Evolutionary conservation across 1,140 invertebrate genomes (phyloP).

Genomic region (Zaprionus ornatus): DNA sequence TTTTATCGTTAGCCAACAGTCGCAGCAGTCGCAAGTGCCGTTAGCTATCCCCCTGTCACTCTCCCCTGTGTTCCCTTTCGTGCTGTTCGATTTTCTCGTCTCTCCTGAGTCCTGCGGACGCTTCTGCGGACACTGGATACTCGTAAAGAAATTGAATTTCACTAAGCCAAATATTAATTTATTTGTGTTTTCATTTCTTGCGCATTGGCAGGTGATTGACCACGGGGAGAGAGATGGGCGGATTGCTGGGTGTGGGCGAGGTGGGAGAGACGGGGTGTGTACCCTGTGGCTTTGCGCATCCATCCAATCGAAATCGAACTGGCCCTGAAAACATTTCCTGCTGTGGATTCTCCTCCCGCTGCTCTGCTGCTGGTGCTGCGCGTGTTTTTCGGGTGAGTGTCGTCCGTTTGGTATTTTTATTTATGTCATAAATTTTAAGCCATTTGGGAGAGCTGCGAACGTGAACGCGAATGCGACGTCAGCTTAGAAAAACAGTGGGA

Average conservation of each 20-base stretch:
- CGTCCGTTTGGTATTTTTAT: slow-evolving; percentile 67
- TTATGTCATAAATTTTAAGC: slow-evolving; percentile 82
- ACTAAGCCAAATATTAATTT: slow-evolving; percentile 82
- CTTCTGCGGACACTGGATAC: slow-evolving; percentile 54
- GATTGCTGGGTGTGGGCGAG: not conserved
- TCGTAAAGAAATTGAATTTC: slow-evolving; percentile 78
- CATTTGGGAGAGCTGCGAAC: slow-evolving; percentile 77
- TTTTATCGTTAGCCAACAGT: slow-evolving; percentile 73
- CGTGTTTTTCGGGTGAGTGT: slow-evolving; percentile 38
- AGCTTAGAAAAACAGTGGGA: slow-evolving; percentile 35
- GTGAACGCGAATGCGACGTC: slow-evolving; percentile 58
- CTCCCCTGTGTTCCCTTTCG: not conserved
- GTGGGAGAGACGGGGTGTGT: not conserved
- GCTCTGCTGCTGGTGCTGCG: not conserved
- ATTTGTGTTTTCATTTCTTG: slow-evolving; percentile 80
- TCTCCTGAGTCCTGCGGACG: not conserved
- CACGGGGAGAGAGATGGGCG: slow-evolving; percentile 2
- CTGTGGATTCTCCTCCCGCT: slow-evolving; percentile 12
- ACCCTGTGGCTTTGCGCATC: slow-evolving; percentile 59
- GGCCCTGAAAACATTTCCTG: slow-evolving; percentile 58
- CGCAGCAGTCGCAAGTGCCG: slow-evolving; percentile 10
- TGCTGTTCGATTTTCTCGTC: not conserved
- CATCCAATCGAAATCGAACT: slow-evolving; percentile 65
- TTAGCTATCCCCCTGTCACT: not conserved
- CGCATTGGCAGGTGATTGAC: slow-evolving; percentile 69